Evolutionary conservation across 2,113 vertebrate genomes (phyloP), one percentile per base, ranked within the genome.

Genomic region (Microtus ochrogaster): DNA sequence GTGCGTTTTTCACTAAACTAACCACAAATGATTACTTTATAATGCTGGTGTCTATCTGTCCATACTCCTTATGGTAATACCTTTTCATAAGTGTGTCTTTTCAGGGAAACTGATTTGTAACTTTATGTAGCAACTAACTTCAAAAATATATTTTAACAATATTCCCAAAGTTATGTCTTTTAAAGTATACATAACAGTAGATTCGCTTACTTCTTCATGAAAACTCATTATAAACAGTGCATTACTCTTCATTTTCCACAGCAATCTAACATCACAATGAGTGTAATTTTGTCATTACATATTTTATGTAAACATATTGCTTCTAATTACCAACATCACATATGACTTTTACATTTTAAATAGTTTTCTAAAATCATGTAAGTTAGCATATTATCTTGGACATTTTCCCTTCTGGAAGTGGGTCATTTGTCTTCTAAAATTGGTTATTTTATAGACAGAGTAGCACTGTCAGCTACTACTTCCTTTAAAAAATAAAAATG

Each of bases 381-480:
- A 89, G 70, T 89, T 90, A 85, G 79, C 10, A 55, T 92, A 78
- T 94, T 78, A 85, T 86, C 47, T 92, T 89, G 39, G n/a, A 87
- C 7, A 66, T 70, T 86, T 88, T 44, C 14, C 24, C 9, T 26
- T 87, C 73, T 87, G 65, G 63, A 96, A 92, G 77, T 74, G 11
- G 78, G 2, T 33, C 63, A 84, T 58, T 94, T 86, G 26, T 78
- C 77, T 85, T 96, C 55, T 92, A 76, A 94, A 93, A 91, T 88
- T 92, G 89, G 41, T 89, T 61, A 83, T 90, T 94, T 90, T n/a
- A 61, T 68, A 78, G 68, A 84, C 9, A 49, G 36, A 77, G 26
- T 58, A 90, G 89, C 41, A 87, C 63, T n/a, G 21, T 52, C 44
- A 70, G 33, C n/a, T 70, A 52, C 47, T 70, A 21, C 11, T 52